Evolutionary conservation across 2,888 invertebrate species (phyloP), one percentile per base, ranked within the genome.

Genomic region (Leptura quadrifasciata): DNA sequence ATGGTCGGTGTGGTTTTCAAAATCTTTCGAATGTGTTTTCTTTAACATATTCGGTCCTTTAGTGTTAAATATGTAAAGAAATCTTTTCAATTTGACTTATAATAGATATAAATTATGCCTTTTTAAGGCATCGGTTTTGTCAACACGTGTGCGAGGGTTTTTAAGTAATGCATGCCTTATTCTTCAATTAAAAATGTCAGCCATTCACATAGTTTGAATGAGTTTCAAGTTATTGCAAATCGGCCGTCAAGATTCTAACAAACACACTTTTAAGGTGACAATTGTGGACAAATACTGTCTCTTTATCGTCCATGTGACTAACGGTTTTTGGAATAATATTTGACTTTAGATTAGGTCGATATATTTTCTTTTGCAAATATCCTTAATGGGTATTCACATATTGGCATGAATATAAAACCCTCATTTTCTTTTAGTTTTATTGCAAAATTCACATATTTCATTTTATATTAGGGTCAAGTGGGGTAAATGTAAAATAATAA

Each of bases 61-160:
- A 76, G 74, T 75, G 75, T 79, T 78, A 78, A 80, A 80, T 75
- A 76, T 75, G 76, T 78, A 81, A 81, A 82, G 81, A 80, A 78
- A 80, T 79, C 84, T 76, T 76, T 84, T 82, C 82, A 82, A 80
- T 81, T 81, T 80, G 77, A 76, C 79, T 82, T 81, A 85, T 85
- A 86, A 87, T 85, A 80, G 85, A 84, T 84, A 87, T 88, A 88
- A 88, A 88, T 88, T 87, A 86, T 85, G 82, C 83, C 82, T 84
- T 84, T 87, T 86, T 86, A 83, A 82, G 82, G 82, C 80, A 82
- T 86, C 80, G 87, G 87, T 87, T 87, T 88, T 87, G 87, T 88
- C 87, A 86, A 88, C 88, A 87, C 88, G 87, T 87, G 87, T 87
- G 88, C 80, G 76, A 74, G 71, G 78, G 74, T 21, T 63, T 20